Evolutionary conservation across 2,888 invertebrate genomes (phyloP), one percentile per base, ranked within the genome.

Genomic region (Apodemia zela): DNA sequence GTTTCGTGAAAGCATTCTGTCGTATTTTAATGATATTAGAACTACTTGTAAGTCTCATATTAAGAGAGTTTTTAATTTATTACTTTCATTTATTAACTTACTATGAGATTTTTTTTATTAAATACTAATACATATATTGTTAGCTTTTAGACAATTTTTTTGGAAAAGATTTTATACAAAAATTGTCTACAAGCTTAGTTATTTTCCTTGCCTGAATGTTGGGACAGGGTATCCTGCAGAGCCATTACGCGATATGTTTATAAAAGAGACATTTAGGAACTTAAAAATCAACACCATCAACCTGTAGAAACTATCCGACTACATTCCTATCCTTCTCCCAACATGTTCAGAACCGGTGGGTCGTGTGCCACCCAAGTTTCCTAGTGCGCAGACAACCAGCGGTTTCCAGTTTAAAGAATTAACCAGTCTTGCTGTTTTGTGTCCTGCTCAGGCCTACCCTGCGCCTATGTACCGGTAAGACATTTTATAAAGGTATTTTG

Each of bases 151-250:
- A 38, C 38, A 38, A 38, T 35, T 35, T 35, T 10, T 35, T 35
- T 11, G 2, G 1, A 11, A 35, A 35, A 2, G 11, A 0, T 10
- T 35, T 2, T 35, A 35, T 2, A 11, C 10, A 10, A 35, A 38
- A 38, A 11, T 38, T 38, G 38, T 42, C 42, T 42, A 42, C 13
- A 42, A 42, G 42, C 42, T 42, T 42, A 42, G 6, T 13, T 13
- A 1, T 11, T 38, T 72, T 81, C 85, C 88, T 94, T 96, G 96
- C 97, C 97, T 97, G 97, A 97, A 97, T 97, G 97, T 97, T 97
- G 97, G 97, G 97, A 97, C 97, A 97, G 97, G 97, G 97, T 97
- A 97, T 96, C 96, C 96, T 96, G 96, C 86, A 86, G 87, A 90
- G 89, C 88, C 90, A 85, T 85, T 79, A 88, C 89, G 58, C 57